Percentiles rank a stretch among this genome's conserved stretches.
These are phyloP conservation scores for Taurulus bubalis DNA, from an alignment of 2,113 vertebrate species.

Conservation along the genomic window DNA sequence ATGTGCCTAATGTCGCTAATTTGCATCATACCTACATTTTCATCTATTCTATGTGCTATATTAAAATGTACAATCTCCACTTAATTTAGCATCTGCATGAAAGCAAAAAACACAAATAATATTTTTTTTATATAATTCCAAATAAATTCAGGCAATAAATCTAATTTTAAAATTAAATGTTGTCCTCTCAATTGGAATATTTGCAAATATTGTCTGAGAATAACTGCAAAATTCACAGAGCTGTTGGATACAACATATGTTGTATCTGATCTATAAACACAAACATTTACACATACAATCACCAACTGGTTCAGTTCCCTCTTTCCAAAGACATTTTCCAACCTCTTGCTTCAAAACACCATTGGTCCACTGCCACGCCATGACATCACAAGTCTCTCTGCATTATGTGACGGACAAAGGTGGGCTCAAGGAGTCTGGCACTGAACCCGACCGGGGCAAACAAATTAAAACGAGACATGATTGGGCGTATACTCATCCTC, in stretches of 20 bases:
- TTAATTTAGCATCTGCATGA: too few species aligned
- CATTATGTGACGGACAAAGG: conserved; percentile 9
- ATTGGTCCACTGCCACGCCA: neutral
- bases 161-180: too few species aligned
- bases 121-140: too few species aligned
- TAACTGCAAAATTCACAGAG: neutral
- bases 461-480: conserved; percentile 63
- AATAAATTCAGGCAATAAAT: too few species aligned
- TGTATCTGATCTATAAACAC: conserved; percentile 12
- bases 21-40: too few species aligned
- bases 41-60: too few species aligned
- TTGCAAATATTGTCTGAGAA: neutral
- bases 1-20: too few species aligned
- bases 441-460: neutral
- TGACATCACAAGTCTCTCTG: conserved; percentile 20
- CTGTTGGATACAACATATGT: conserved; percentile 29
- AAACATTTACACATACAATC: conserved; percentile 4
- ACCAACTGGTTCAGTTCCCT: neutral
- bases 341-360: neutral
- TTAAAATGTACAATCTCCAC: too few species aligned
- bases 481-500: conserved; percentile 52
- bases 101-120: too few species aligned
- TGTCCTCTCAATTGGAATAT: neutral
- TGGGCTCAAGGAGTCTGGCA: conserved; percentile 15
- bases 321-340: conserved; percentile 1